Base-by-base conservation (phyloP, 2,797 vertebrate species). In the Coendou prehensilis region DNA sequence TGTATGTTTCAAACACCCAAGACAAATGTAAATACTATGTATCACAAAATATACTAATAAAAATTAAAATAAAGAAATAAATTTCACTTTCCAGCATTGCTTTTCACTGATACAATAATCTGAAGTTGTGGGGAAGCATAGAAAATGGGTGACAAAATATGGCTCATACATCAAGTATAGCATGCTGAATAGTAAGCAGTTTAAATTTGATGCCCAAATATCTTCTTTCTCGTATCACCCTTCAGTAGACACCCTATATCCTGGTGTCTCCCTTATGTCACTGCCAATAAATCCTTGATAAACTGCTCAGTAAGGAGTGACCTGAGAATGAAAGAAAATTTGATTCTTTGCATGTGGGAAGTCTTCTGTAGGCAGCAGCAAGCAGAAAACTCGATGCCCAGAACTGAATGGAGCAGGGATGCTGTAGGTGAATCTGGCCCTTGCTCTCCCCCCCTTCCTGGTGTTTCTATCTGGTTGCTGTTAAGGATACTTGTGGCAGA, bases 111-210 rank as follows among this genome's bases (percentile, higher is more conserved):
- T 20, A 84, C 8, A 95, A 91, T 89, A 91, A 89, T 76, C 17
- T 71, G 79, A 56, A 86, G 13, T 91, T 91, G 41, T 59, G n/a
- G 33, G 26, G 47, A 80, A 87, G 52, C 86, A 84, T 26, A 93
- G 41, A 95, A 64, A 96, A 76, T 11, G 2, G 6, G 64, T 96
- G 86, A 76, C 41, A 82, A 95, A 95, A 82, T 94, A 85, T 69
- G 47, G 30, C 50, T 94, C 52, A 78, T 78, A 15, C 1, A 71
- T 47, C n/a, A 92, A 90, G 67, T 63, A 93, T 7, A 75, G 41
- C 26, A 92, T 59, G 47, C 18, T 86, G 47, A 95, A 93, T 52
- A 92, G 71, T 41, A 93, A 91, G 30, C 91, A 26, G 6, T 81
- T 96, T 91, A 93, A 75, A 23, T 92, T 89, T 69, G 20, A 57